Base-by-base conservation (phyloP, 2,888 invertebrate species). In the Clunio marinus region DNA sequence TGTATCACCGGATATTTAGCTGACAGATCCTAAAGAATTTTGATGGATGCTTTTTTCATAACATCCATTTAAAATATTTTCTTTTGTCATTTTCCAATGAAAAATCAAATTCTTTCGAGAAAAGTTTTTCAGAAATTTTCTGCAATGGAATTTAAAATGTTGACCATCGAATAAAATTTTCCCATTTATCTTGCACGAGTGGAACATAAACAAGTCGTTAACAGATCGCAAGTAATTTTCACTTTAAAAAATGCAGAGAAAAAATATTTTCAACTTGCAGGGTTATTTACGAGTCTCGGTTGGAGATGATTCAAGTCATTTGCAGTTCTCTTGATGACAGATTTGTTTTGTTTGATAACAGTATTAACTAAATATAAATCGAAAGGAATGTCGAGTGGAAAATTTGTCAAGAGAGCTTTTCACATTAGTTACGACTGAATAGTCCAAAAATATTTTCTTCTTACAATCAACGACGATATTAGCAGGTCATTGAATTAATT, bases 1-100 rank as follows among this genome's bases (percentile, higher is more conserved):
- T 32, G 32, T 32, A 7, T 57, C 57, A 57, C 59, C 59, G 59
- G 59, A 59, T 59, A 59, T 20, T 59, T 28, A 20, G 5, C 5
- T 59, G 59, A 59, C 59, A 59, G 59, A 32, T 59, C 41, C 15
- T 15, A 41, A 59, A 28, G 35, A 20, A 20, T 20, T 28, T 59
- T 59, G 59, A 59, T 59, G 59, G 28, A 17, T 59, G 28, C 20
- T 59, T 59, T 13, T 45, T 15, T 17, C 20, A 13, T 13, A 35
- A 35, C 5, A 55, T 55, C 51, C 51, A 3, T 1, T 13, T 2
- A 20, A 17, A 55, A 22, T 1, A 55, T 24, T 15, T 5, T 5
- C 15, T 46, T 20, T 15, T 13, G 46, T 35, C n/a, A 2, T n/a
- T 13, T 41, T n/a, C 15, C 17, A 3, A 37, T 2, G 15, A 37